These are phyloP conservation scores for Hemibagrus wyckioides DNA, from an alignment of 2,113 vertebrate species.

Conservation along the genomic window DNA sequence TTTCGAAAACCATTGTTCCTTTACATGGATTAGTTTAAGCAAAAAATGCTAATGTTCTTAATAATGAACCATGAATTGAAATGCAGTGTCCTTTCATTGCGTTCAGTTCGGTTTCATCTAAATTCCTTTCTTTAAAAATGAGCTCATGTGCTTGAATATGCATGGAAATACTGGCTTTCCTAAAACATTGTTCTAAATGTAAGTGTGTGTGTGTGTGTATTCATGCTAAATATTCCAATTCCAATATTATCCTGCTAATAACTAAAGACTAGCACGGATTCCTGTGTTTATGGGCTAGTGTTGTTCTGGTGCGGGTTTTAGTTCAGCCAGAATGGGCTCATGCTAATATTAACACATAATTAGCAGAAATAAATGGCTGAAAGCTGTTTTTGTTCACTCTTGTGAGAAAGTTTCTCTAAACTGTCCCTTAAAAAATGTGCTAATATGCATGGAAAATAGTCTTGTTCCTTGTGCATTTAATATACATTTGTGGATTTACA, in stretches of 20 bases:
- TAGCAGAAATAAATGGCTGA: not conserved
- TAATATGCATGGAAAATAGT: not conserved
- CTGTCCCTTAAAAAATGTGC: not conserved
- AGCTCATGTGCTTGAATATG: not conserved
- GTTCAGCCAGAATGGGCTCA: not conserved
- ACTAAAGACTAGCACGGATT: not conserved
- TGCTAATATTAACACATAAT: not conserved
- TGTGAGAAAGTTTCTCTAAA: not conserved
- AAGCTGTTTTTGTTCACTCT: not conserved
- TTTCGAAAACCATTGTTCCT: not conserved
- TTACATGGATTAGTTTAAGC: not conserved
- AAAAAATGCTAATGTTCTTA: not conserved
- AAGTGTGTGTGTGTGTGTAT: too few species aligned
- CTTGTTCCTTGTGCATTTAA: not conserved
- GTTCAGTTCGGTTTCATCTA: not conserved
- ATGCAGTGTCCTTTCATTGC: not conserved
- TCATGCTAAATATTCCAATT: not conserved
- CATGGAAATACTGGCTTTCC: not conserved
- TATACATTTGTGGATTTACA: not conserved
- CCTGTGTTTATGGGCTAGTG: not conserved
- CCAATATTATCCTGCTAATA: not conserved
- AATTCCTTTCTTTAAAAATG: not conserved
- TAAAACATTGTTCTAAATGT: not conserved
- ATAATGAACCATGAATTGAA: not conserved
- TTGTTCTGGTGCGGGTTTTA: constrained; percentile 6